Evolutionary conservation across 2,113 vertebrate genomes (phyloP).

Genomic region (Hipposideros armiger): DNA sequence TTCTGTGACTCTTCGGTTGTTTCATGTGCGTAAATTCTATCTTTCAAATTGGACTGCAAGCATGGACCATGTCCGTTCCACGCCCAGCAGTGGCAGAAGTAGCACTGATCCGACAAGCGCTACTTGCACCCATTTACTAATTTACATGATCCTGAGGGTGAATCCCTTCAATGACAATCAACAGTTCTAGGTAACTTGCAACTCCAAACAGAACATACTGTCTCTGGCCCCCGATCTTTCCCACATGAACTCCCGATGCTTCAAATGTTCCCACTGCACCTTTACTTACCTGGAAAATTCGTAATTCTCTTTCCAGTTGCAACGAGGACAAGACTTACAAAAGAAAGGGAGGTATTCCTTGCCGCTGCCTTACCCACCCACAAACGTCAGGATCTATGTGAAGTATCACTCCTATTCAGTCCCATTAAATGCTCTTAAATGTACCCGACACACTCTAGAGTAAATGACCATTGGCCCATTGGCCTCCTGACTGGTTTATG

Average conservation of each 20-base stretch:
- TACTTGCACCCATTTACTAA: rapidly evolving
- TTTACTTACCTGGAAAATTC: not conserved
- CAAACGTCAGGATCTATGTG: too few relatives aligned
- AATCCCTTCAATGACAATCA: not conserved
- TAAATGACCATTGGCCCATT: not conserved
- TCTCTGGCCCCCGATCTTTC: not conserved
- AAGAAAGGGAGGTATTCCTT: not conserved
- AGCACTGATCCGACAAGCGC: not conserved
- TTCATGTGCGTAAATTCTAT: not conserved
- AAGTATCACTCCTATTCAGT: rapidly evolving
- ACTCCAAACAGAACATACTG: rapidly evolving
- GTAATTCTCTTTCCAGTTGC: not conserved
- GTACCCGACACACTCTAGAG: rapidly evolving
- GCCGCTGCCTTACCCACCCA: not conserved
- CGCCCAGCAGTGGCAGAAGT: not conserved
- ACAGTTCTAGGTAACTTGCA: not conserved
- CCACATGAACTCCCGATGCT: not conserved
- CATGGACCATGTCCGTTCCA: not conserved
- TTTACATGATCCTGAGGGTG: not conserved
- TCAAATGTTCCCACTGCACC: not conserved
- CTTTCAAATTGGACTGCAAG: not conserved
- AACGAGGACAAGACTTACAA: not conserved
- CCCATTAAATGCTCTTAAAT: not conserved
- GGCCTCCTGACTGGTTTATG: not conserved
- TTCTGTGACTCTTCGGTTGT: not conserved